Evolutionary conservation across 1,140 invertebrate genomes (phyloP), one percentile per base, ranked within the genome.

Genomic region (Araneus ventricosus): DNA sequence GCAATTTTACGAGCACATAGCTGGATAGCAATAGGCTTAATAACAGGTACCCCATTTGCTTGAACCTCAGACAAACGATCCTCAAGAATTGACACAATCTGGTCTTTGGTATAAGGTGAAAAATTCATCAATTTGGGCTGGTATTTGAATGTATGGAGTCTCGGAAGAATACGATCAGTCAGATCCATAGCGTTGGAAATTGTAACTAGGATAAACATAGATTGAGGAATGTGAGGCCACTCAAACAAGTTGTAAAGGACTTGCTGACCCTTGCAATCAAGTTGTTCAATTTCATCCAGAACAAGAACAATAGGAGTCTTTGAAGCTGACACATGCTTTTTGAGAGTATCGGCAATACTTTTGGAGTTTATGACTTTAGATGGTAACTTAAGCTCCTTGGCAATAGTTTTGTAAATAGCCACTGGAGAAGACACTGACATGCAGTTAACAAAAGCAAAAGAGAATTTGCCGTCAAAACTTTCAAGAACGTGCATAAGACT

Each of bases 181-280:
- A 99, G 96, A 96, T 99, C 99, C 88, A 99, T 96, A n/a, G 98
- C 97, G 96, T 99, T 99, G 24, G 99, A 98, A 94, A 99, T 98
- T 45, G 99, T 99, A 80, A 99, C 96, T 3, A 99, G 96, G 92
- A 99, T 96, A 0, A 99, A 95, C 84, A 97, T 97, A 0, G 97
- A 97, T 57, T 97, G 95, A 0, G 95, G 94, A 70, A 97, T 95
- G 0, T 97, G 96, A 0, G 99, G 98, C 98, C 98, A 99, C 95
- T 99, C 98, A 95, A 99, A 99, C 94, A 99, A 97, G 1, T 97
- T 97, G 95, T 99, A 99, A 22, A 99, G 95, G 37, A 90, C 67
- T 17, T 90, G 88, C n/a, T 88, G 98, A 34, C 97, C 97, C 95
- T 97, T 97, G 88, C 96, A 97, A 93, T 97, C 97, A 10, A 99